Percentiles rank a stretch among this genome's conserved stretches.
phyloP scores from a whole-genome alignment of 2,797 vertebrate species.

The Acanthis flammea region DNA sequence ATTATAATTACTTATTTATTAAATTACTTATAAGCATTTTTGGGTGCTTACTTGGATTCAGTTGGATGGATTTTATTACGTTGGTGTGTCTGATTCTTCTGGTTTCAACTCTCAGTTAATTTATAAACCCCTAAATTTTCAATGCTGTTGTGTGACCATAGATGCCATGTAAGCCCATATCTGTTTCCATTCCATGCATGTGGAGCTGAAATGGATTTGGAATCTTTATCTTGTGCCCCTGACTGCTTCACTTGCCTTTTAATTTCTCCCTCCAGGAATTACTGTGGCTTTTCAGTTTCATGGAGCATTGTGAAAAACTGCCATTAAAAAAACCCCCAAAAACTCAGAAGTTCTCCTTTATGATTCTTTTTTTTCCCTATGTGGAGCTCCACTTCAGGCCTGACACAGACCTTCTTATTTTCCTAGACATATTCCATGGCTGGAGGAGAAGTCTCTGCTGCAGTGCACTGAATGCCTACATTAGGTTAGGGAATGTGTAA shows the following conservation, averaged over 20 bases:
- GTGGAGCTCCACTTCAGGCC: background rate
- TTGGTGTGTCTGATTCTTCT: background rate
- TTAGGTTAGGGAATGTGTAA: background rate
- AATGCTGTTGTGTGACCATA: accelerated
- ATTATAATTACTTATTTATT: background rate
- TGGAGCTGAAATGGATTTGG: background rate
- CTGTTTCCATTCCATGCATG: background rate
- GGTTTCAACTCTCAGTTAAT: background rate
- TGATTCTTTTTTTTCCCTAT: background rate
- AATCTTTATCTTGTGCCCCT: background rate
- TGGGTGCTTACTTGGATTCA: background rate
- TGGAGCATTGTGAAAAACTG: background rate
- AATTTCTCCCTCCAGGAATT: background rate
- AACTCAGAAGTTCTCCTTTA: background rate
- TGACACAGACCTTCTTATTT: background rate
- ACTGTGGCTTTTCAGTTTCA: background rate
- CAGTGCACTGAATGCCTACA: background rate
- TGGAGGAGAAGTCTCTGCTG: background rate
- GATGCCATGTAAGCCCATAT: background rate
- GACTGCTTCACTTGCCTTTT: background rate
- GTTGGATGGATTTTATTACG: background rate
- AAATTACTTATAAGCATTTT: background rate
- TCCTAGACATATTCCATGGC: background rate
- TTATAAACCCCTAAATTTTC: background rate
- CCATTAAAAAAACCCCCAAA: background rate